phyloP scores from a whole-genome alignment of 2,888 invertebrate species.

The Pseudococcus viburni region DNA sequence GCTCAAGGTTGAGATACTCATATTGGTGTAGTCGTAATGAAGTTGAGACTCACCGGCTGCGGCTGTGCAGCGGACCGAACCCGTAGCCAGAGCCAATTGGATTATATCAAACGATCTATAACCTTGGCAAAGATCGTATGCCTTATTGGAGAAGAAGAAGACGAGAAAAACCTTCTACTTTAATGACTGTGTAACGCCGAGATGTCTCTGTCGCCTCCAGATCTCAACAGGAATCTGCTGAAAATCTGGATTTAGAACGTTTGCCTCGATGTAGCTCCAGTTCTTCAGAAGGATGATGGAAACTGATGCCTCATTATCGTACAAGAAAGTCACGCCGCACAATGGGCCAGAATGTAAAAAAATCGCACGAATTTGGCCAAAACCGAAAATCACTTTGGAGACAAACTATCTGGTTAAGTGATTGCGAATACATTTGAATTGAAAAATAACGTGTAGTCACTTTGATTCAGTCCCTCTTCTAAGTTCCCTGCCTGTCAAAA shows the following conservation, averaged over 20 bases:
- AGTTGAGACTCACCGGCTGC: background rate
- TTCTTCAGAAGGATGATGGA: background rate
- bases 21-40: background rate
- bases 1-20: slow-evolving; percentile 4
- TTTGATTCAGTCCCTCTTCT: too few relatives aligned
- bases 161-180: background rate
- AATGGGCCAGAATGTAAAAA: too few relatives aligned
- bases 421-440: too few relatives aligned
- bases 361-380: too few relatives aligned
- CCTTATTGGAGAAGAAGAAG: slow-evolving; percentile 34
- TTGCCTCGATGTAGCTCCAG: background rate
- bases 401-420: too few relatives aligned
- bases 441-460: too few relatives aligned
- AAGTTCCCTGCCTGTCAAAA: too few relatives aligned
- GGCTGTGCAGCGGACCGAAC: background rate
- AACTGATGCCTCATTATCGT: background rate
- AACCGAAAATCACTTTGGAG: too few relatives aligned
- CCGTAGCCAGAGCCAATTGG: background rate
- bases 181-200: background rate
- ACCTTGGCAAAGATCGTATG: slow-evolving; percentile 51
- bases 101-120: slow-evolving; percentile 41
- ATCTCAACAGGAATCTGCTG: background rate
- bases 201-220: background rate
- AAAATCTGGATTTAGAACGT: background rate
- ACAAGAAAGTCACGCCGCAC: background rate